These are phyloP conservation scores for Mungos mungo DNA, from an alignment of 2,113 vertebrate species.

Conservation along the genomic window DNA sequence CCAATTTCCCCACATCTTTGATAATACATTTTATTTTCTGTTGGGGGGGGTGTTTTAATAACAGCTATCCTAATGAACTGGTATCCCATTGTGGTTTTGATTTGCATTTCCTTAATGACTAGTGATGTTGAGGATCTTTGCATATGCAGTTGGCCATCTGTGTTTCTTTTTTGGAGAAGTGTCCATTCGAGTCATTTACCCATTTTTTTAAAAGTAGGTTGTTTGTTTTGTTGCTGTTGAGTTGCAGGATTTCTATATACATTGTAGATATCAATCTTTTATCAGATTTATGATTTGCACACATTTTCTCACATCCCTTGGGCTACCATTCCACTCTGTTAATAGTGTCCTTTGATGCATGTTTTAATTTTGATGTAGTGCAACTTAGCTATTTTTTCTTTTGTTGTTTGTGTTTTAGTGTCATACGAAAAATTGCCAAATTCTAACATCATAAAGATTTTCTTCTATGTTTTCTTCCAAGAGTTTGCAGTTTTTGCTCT, in stretches of 20 bases:
- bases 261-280: background rate
- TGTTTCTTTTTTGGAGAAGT: background rate
- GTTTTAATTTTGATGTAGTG: conserved; percentile 7
- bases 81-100: background rate
- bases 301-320: background rate
- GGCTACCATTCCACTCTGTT: background rate
- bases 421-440: background rate
- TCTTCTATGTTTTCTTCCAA: background rate
- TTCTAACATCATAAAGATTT: background rate
- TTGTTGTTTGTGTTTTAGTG: background rate
- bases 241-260: background rate
- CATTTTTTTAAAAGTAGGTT: background rate
- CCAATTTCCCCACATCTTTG: background rate
- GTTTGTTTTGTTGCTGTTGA: conserved; percentile 4
- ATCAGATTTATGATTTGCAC: background rate
- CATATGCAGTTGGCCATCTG: background rate
- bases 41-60: background rate
- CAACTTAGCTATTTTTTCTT: background rate
- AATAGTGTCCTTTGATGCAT: background rate
- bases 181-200: background rate
- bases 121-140: background rate
- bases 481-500: background rate
- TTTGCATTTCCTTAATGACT: background rate
- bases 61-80: background rate
- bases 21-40: background rate